Conservation (phyloP, 2,888 invertebrate species). For the Sminthurinus aureus region DNA sequence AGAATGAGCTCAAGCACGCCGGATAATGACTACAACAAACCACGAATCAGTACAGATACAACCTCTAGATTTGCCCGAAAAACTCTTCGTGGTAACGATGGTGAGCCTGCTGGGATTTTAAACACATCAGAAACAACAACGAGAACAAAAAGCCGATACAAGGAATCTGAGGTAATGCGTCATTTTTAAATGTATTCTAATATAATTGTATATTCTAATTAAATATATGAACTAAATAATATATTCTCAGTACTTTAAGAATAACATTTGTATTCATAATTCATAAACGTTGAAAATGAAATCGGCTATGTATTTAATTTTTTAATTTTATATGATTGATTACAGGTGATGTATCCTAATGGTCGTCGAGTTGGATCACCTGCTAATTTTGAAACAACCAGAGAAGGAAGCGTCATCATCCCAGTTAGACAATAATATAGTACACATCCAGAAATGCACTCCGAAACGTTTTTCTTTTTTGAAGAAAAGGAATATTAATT, state of each 20-base stretch:
- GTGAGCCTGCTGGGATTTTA: conserved; percentile 57
- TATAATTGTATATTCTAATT: no score
- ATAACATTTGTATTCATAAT: no score
- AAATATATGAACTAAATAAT: no score
- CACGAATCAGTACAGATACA: conserved; percentile 59
- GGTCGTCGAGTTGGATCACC: conserved; percentile 56
- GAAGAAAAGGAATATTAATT: no score
- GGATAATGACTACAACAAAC: conserved; percentile 56
- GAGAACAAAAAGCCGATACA: conserved; percentile 57
- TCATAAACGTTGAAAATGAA: no score
- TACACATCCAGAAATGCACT: no score
- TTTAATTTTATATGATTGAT: not conserved
- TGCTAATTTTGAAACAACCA: conserved; percentile 48
- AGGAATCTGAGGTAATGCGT: conserved; percentile 59
- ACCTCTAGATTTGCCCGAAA: conserved; percentile 58
- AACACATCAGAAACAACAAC: conserved; percentile 58
- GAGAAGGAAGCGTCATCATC: conserved; percentile 58
- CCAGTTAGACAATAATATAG: conserved; percentile 57
- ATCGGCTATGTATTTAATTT: no score
- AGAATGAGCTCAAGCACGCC: conserved; percentile 59
- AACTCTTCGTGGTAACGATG: conserved; percentile 54
- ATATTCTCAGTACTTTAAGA: no score
- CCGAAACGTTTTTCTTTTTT: no score
- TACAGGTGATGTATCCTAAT: conserved; percentile 58
- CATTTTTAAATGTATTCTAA: no score